Evolutionary conservation across 2,797 vertebrate genomes (phyloP), one percentile per base, ranked within the genome.

Genomic region (Cichlasoma orientale): DNA sequence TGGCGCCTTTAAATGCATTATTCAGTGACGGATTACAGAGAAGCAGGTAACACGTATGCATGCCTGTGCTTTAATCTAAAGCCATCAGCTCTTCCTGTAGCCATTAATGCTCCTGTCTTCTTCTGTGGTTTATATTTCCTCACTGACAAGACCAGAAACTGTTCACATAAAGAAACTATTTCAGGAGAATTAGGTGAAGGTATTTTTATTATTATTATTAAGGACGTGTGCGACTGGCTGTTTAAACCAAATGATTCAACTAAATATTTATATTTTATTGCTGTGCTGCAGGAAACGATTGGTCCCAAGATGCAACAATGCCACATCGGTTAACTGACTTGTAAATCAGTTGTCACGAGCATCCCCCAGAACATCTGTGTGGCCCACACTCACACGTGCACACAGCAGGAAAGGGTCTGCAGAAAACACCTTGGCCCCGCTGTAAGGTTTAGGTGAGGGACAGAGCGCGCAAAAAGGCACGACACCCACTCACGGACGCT

Each of bases 241-340:
- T 36, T 21, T 36, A 14, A 23, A 38, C 19, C 0, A 38, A 14
- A 21, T 13, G 3, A 12, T 41, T 41, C 1, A 11, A 41, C 10
- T 14, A 13, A 4, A 41, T 3, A 0, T 13, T 44, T 23, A 44
- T 25, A 25, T 63, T 63, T 63, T 44, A 44, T 0, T 63, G 1
- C 38, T 44, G 1, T 0, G 10, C 38, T 18, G 36, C 0, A 0
- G 41, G 14, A 44, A 14, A 41, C 38, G 0, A 38, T 23, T 38
- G 36, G 1, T 25, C 0, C 36, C 10, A 63, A 61, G 0, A 38
- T 33, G 1, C 21, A 61, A 38, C 8, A 61, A 61, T 61, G 36
- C 0, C 58, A 61, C 44, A 6, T 16, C 16, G 27, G 61, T 66
- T 66, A 66, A 29, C 5, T 12, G 41, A 18, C 1, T 41, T 18